A percentile compares a stretch with the other conserved stretches of the same genome.
Conservation (phyloP, 2,888 invertebrate genomes). For the Argyresthia goedartella region DNA sequence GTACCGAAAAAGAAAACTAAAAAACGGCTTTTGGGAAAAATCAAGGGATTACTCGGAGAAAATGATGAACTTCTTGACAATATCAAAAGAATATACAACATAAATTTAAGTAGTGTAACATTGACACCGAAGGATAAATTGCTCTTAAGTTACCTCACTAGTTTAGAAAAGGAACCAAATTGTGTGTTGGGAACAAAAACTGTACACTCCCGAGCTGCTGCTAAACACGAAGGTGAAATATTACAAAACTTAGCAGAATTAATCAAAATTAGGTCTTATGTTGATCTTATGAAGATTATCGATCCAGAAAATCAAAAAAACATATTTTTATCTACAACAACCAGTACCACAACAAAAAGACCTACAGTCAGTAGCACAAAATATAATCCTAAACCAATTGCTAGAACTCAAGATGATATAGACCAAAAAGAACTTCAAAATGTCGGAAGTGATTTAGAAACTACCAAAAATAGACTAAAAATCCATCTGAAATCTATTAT, state of each 20-base stretch:
- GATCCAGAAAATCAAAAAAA: slow-evolving; percentile 13
- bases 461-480: slow-evolving; percentile 43
- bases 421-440: neutral
- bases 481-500: slow-evolving; percentile 45
- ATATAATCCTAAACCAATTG: neutral
- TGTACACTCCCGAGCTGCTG: slow-evolving; percentile 12
- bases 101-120: slow-evolving; percentile 24
- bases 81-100: slow-evolving; percentile 26
- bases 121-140: slow-evolving; percentile 39
- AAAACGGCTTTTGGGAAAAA: slow-evolving; percentile 25
- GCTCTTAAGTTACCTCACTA: slow-evolving; percentile 42
- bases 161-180: slow-evolving; percentile 35
- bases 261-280: slow-evolving; percentile 45
- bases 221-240: slow-evolving; percentile 38
- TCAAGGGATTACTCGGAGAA: slow-evolving; percentile 20
- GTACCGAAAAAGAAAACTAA: slow-evolving; percentile 29
- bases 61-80: slow-evolving; percentile 21
- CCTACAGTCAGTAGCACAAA: slow-evolving; percentile 2
- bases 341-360: slow-evolving; percentile 6
- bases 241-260: slow-evolving; percentile 48
- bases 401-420: slow-evolving; percentile 3
- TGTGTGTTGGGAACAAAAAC: slow-evolving; percentile 25
- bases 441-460: slow-evolving; percentile 13
- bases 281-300: slow-evolving; percentile 39
- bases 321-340: neutral